Evolutionary conservation across 35 echinoderm and acorn worm genomes (phyloP).

Genomic region (Ptychodera flava): DNA sequence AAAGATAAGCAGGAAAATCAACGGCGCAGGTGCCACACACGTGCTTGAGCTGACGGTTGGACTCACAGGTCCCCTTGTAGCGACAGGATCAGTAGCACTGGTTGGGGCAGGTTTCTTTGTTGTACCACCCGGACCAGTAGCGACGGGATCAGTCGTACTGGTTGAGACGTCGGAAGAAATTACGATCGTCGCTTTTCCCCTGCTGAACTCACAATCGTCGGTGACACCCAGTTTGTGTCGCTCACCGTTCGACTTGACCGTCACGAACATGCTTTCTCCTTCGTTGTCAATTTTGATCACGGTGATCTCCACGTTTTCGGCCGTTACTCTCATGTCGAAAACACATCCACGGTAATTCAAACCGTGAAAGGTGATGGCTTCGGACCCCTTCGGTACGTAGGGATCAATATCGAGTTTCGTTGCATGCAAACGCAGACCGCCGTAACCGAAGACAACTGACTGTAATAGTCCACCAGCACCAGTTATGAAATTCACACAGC

Average conservation of each 20-base stretch:
- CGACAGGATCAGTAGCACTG: no score
- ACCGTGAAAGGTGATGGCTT: neutral
- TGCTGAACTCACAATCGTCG: neutral
- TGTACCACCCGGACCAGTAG: no score
- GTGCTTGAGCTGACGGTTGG: no score
- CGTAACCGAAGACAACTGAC: slow-evolving; percentile 69
- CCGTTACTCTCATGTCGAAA: neutral
- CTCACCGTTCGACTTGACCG: neutral
- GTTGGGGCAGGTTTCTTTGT: no score
- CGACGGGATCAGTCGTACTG: no score
- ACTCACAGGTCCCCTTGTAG: no score
- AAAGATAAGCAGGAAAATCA: no score
- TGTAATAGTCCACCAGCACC: slow-evolving; percentile 91
- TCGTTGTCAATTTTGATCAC: neutral
- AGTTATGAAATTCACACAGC: slow-evolving; percentile 78
- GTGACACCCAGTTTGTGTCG: neutral
- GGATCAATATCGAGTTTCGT: neutral
- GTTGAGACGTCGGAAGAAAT: neutral
- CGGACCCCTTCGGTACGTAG: neutral
- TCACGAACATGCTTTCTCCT: neutral
- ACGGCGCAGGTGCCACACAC: no score
- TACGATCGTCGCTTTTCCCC: neutral
- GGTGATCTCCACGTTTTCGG: neutral
- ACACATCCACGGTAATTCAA: neutral
- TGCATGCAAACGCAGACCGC: slow-evolving; percentile 31